Base-by-base conservation (phyloP, 2,113 vertebrate species). In the Pimephales promelas region DNA sequence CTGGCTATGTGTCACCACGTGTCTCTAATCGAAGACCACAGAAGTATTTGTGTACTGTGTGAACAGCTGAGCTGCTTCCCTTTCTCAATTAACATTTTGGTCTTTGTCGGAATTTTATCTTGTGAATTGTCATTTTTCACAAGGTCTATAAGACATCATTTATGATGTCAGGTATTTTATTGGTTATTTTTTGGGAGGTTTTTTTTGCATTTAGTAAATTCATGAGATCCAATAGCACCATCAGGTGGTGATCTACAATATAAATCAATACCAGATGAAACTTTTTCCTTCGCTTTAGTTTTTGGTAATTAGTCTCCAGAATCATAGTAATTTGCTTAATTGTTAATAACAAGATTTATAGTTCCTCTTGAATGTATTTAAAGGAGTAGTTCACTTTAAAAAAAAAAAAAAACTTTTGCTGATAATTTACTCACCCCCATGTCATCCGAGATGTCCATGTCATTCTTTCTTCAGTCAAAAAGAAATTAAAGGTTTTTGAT, bases 221-320 rank as follows among this genome's bases (percentile, higher is more conserved):
- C 73, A 62, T 56, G n/a, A 2, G 34, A 75, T 2, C 11, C 70
- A 75, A 81, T 28, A 57, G 71, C 71, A 5, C 71, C 59, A 57
- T 45, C 78, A 31, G 4, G 64, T 76, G 79, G 78, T 81, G 4
- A 68, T 4, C 4, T 6, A 16, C 28, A 4, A 31, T 40, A 34
- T 1, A 10, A 18, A 52, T 54, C 4, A 8, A 40, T 6, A 22
- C 6, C 40, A n/a, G 24, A 2, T 68, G 22, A 56, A 31, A 20
- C 14, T 22, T 52, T 52, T 74, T 28, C 13, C 14, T 47, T 72
- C 16, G 18, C 6, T 54, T 52, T 31, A 9, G 1, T 28, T 20
- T 10, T 31, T 31, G 3, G 24, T 22, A 54, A 68, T 22, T 68
- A 68, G 18, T 40, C 1, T 16, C 18, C 18, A 54, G 16, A 18